Evolutionary conservation across 92 coral and sea anemone genomes (phyloP).

Genomic region (Zoanthus sansibaricus): DNA sequence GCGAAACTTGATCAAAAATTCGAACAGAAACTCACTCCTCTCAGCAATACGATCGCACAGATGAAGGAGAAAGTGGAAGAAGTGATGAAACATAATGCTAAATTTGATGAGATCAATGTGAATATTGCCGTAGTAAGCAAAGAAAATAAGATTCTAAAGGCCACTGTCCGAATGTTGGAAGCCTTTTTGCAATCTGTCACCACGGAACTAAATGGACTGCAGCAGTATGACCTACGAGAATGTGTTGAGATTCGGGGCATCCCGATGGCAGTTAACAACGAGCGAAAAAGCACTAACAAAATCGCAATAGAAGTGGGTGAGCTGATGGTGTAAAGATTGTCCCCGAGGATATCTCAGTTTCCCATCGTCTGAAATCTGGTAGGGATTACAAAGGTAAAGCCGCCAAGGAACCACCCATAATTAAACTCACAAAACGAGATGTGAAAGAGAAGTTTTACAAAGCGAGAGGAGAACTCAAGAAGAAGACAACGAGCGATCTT

Average conservation of each 20-base stretch:
- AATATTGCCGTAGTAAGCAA: background rate
- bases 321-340: background rate
- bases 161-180: background rate
- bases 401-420: slow-evolving; percentile 10
- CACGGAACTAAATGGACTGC: background rate
- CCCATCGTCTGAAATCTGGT: slow-evolving; percentile 6
- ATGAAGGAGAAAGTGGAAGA: background rate
- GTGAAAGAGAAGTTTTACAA: slow-evolving; percentile 23
- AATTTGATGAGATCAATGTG: background rate
- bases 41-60: background rate
- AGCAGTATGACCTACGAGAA: background rate
- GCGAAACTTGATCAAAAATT: background rate
- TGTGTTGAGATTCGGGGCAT: slow-evolving; percentile 1
- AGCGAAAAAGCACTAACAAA: background rate
- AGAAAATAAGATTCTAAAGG: background rate
- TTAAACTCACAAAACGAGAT: slow-evolving; percentile 25
- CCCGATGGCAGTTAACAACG: background rate
- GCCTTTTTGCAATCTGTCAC: background rate
- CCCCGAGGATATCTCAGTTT: slow-evolving; percentile 31
- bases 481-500: slow-evolving; percentile 31
- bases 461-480: background rate
- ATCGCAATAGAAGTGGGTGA: background rate
- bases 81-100: background rate
- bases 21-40: background rate
- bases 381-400: background rate